Evolutionary conservation across 2,888 invertebrate species (phyloP), one percentile per base, ranked within the genome.

Genomic region (Cheilosia urbana): DNA sequence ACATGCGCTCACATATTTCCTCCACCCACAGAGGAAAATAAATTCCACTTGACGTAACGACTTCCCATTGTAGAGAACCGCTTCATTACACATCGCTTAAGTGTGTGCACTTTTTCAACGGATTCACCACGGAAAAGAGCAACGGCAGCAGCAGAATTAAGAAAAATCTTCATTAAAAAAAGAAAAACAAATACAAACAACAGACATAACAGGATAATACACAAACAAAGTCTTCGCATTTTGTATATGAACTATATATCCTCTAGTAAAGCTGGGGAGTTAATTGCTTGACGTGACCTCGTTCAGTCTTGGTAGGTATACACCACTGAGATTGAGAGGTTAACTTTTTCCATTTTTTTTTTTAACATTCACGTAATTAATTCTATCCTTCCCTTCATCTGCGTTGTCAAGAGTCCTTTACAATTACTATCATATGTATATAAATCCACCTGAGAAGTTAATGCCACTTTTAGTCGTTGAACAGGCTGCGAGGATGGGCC

Each of bases 231-330:
- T 2, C 21, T 24, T 21, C 17, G 24, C 51, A 51, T 24, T 21
- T 51, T 30, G 30, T 30, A 9, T 30, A 30, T 30, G 2, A 0
- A 15, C 2, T 2, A 1, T 24, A 51, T 24, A 15, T 24, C 24
- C 51, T 2, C 17, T 15, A 34, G 5, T 24, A 51, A 51, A 78
- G 78, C 63, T 57, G 55, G 60, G 24, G 68, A 79, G 72, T 72
- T 73, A 73, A 72, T 79, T 79, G 72, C 51, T 73, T 58, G 27
- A 58, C 58, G 58, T 65, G 79, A 79, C 65, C 79, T 66, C 72
- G 51, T 65, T 66, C 37, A 27, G 11, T 62, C 30, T 68, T 30
- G 19, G 55, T 27, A 45, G 5, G 13, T 53, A 40, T 17, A 27
- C 27, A 17, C 17, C 45, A 30, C n/a, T n/a, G 5, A 21, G 13